These are phyloP conservation scores for Opisthocomus hoazin DNA, from an alignment of 2,113 vertebrate species.

Conservation along the genomic window DNA sequence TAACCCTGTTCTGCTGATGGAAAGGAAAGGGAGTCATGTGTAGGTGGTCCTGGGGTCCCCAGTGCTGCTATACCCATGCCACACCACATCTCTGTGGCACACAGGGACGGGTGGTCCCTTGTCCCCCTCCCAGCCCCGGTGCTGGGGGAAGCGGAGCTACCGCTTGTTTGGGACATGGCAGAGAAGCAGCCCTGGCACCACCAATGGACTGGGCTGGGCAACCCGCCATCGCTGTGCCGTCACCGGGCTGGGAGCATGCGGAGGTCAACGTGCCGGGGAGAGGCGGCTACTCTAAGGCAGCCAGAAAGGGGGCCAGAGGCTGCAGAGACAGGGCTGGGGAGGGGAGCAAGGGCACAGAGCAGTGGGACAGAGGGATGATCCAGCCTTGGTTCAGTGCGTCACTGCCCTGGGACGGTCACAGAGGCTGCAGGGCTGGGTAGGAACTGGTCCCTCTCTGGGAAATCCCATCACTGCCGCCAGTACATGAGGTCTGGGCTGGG, in stretches of 20 bases:
- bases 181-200: background rate
- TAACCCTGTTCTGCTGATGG: background rate
- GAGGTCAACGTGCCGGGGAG: background rate
- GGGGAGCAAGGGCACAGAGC: background rate
- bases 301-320: background rate
- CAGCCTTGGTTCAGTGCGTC: background rate
- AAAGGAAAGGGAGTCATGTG: background rate
- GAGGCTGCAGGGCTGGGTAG: background rate
- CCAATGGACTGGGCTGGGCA: background rate
- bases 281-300: background rate
- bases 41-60: background rate
- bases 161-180: accelerated
- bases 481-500: background rate
- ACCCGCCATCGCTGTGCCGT: background rate
- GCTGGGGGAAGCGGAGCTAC: background rate
- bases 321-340: background rate
- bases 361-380: background rate
- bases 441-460: background rate
- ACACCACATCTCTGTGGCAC: background rate
- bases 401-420: accelerated
- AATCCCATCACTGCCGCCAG: background rate
- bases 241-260: background rate
- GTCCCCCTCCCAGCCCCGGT: background rate
- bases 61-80: background rate
- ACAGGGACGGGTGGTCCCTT: accelerated